Percentiles rank a stretch among this genome's conserved stretches.
phyloP scores from a whole-genome alignment of 1,140 invertebrate genomes.

The Proales similis region DNA sequence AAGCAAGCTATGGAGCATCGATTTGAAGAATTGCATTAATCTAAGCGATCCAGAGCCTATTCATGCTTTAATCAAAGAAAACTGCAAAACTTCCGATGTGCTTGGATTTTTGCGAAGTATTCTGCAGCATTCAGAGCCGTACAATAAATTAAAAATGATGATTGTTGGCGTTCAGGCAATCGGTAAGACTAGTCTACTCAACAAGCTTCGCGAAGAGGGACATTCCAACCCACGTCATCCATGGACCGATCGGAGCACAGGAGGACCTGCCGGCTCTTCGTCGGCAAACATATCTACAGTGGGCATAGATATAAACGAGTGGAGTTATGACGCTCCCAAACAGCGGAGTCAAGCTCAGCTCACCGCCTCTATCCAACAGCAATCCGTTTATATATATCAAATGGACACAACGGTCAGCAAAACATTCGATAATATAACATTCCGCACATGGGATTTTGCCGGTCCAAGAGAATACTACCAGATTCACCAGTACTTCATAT shows the following conservation, averaged over 20 bases:
- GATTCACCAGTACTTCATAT: conserved; percentile 96
- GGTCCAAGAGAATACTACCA: conserved; percentile 69
- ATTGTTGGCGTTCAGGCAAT: conserved; percentile 87
- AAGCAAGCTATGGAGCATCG: conserved; percentile 86
- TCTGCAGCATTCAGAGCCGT: conserved; percentile 71
- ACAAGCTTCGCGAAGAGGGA: conserved; percentile 76
- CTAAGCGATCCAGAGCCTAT: conserved; percentile 83
- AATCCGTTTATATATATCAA: background rate
- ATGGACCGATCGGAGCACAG: background rate
- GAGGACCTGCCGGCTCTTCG: background rate
- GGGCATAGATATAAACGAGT: conserved; percentile 40
- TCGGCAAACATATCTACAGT: conserved; percentile 42
- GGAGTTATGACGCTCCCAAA: conserved; percentile 25
- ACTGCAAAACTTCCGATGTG: conserved; percentile 88
- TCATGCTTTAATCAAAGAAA: conserved; percentile 60
- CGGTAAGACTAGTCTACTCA: conserved; percentile 84
- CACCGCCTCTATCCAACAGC: background rate
- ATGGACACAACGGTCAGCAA: conserved; percentile 1
- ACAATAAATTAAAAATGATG: conserved; percentile 94
- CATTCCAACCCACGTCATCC: conserved; percentile 43
- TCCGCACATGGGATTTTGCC: conserved; percentile 98
- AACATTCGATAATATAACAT: conserved; percentile 71
- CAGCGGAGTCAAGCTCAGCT: too few relatives aligned
- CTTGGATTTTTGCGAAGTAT: conserved; percentile 80
- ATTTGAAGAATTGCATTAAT: conserved; percentile 74